These are phyloP conservation scores for Drosophila nigromelanica DNA, from an alignment of 1,140 invertebrate species.

Conservation along the genomic window DNA sequence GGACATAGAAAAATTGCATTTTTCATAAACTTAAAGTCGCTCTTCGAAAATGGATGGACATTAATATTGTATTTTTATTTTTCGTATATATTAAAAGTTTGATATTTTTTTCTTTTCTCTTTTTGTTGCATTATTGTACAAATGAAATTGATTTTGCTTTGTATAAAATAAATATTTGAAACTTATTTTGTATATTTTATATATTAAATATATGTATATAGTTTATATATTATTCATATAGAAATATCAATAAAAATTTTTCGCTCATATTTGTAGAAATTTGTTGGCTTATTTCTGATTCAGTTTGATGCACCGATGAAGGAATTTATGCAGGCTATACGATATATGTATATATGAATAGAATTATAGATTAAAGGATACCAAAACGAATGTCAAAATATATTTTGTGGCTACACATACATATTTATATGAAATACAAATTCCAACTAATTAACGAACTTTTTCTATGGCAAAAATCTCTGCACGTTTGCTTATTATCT, in stretches of 20 bases:
- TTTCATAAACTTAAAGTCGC: slow-evolving; percentile 74
- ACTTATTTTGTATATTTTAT: slow-evolving; percentile 70
- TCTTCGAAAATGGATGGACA: slow-evolving; percentile 79
- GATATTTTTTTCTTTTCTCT: slow-evolving; percentile 26
- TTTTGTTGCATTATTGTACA: slow-evolving; percentile 55
- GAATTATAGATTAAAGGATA: slow-evolving; percentile 24
- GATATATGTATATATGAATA: slow-evolving; percentile 32
- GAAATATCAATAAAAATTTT: slow-evolving; percentile 51
- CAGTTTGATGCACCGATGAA: slow-evolving; percentile 70
- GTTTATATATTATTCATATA: slow-evolving; percentile 47
- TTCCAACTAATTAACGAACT: slow-evolving; percentile 71
- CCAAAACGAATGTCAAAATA: slow-evolving; percentile 6
- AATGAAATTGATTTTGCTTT: slow-evolving; percentile 56
- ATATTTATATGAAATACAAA: slow-evolving; percentile 40
- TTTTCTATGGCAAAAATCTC: slow-evolving; percentile 58
- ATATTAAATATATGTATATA: slow-evolving; percentile 56
- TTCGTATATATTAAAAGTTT: slow-evolving; percentile 19
- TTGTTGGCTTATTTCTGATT: slow-evolving; percentile 26
- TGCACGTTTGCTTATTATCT: slow-evolving; percentile 42
- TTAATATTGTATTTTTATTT: slow-evolving; percentile 68
- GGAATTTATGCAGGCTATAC: slow-evolving; percentile 54
- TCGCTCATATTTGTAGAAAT: slow-evolving; percentile 41
- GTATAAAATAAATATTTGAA: slow-evolving; percentile 62
- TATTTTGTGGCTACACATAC: slow-evolving; percentile 25
- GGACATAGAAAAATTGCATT: slow-evolving; percentile 76